Conservation (phyloP, 1,140 invertebrate species). For the Hylyphantes graminicola region DNA sequence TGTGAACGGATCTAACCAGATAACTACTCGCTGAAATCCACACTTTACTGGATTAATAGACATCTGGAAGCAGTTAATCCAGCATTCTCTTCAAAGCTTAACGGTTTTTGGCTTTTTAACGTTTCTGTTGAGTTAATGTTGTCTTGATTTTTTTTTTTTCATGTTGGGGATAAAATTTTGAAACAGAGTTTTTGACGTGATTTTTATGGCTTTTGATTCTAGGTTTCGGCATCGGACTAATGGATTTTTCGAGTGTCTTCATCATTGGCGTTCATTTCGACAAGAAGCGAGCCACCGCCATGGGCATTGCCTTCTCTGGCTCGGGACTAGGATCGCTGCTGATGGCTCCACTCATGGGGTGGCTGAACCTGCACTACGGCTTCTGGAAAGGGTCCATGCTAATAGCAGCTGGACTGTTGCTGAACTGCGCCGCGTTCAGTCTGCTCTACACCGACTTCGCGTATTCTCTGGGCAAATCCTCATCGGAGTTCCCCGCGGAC, state of each 20-base stretch:
- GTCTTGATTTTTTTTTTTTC: too few relatives aligned
- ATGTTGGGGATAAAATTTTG: too few relatives aligned
- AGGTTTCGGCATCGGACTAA: conserved; percentile 3
- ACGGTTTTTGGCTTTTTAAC: too few relatives aligned
- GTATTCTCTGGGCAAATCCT: background rate
- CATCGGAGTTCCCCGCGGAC: too few relatives aligned
- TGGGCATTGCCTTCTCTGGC: conserved; percentile 92
- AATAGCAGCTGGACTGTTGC: conserved; percentile 81
- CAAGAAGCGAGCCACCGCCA: conserved; percentile 87
- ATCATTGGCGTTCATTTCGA: conserved; percentile 95
- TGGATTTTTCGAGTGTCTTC: conserved; percentile 87
- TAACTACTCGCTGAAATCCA: too few relatives aligned
- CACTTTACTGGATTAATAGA: too few relatives aligned
- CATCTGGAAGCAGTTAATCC: too few relatives aligned
- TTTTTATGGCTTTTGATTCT: conserved; percentile 75
- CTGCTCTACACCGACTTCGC: conserved; percentile 78
- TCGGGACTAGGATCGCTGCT: conserved; percentile 88
- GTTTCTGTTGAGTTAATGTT: too few relatives aligned
- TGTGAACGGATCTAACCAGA: too few relatives aligned
- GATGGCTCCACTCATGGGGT: conserved; percentile 81
- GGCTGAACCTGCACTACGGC: conserved; percentile 69
- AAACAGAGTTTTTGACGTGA: too few relatives aligned
- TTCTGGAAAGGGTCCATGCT: conserved; percentile 75
- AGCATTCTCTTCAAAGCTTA: too few relatives aligned
- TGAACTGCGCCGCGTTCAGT: conserved; percentile 87